Conservation (phyloP, 2,888 invertebrate genomes). For the Cataglyphis rosenhaueri region DNA sequence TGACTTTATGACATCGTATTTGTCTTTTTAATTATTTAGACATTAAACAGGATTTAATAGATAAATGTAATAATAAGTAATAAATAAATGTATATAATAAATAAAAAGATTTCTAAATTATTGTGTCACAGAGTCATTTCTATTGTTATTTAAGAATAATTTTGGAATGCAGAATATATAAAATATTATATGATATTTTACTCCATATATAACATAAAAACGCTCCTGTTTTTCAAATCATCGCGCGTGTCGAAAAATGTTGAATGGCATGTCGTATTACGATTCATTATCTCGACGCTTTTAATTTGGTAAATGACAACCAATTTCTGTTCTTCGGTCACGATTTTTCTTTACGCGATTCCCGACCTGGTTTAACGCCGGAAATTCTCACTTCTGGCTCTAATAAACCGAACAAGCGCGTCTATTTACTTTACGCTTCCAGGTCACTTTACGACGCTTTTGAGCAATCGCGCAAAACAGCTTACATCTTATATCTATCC, state of each 20-base stretch:
- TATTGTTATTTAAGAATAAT: background rate
- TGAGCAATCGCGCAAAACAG: conserved; percentile 69
- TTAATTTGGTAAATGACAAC: conserved; percentile 64
- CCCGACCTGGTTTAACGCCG: conserved; percentile 3
- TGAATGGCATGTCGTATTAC: conserved; percentile 35
- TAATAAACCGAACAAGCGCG: conserved; percentile 65
- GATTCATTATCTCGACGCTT: conserved; percentile 56
- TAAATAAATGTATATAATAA: background rate
- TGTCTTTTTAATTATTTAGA: background rate
- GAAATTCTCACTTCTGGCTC: conserved; percentile 41
- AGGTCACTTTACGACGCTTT: conserved; percentile 60
- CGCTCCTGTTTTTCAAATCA: background rate
- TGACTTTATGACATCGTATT: background rate
- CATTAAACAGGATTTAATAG: background rate
- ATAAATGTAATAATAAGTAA: background rate
- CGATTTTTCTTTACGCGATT: conserved; percentile 51
- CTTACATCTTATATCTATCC: conserved; percentile 54
- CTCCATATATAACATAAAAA: background rate
- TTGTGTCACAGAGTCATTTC: background rate
- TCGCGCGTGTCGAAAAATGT: background rate
- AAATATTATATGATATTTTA: background rate
- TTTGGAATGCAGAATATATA: background rate
- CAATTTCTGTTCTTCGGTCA: conserved; percentile 49
- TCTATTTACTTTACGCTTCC: conserved; percentile 64
- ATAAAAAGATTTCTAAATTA: background rate